These are phyloP conservation scores for Centropus bengalensis DNA, from an alignment of 2,113 vertebrate species.

Conservation along the genomic window DNA sequence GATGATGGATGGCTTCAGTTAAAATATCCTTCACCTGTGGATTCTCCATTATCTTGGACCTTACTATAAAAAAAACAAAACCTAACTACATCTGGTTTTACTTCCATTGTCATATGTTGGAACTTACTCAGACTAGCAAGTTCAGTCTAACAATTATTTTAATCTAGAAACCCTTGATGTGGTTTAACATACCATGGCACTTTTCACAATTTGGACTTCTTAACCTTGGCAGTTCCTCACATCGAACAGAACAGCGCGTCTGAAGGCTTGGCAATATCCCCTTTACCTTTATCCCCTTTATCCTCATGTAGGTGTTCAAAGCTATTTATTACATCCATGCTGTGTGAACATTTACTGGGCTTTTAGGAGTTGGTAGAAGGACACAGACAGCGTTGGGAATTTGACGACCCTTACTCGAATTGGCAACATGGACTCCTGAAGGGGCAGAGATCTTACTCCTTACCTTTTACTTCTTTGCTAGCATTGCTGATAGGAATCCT, in stretches of 20 bases:
- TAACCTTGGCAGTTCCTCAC: not conserved
- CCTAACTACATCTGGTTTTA: not conserved
- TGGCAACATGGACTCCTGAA: not conserved
- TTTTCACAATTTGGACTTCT: not conserved
- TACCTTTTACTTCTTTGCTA: not conserved
- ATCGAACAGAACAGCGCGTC: not conserved
- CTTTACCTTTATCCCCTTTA: not conserved
- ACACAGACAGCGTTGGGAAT: not conserved
- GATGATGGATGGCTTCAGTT: not conserved
- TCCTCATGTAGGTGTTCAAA: not conserved
- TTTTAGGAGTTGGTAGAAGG: not conserved
- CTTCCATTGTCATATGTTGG: not conserved
- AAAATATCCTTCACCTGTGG: not conserved
- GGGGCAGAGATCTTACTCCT: not conserved
- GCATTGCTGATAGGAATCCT: not conserved
- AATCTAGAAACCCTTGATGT: not conserved
- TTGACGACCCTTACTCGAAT: not conserved
- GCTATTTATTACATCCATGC: not conserved
- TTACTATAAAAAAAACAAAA: not conserved
- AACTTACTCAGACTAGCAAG: not conserved
- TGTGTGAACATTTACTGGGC: not conserved
- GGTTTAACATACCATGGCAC: not conserved
- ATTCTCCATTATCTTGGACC: not conserved
- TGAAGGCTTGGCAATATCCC: not conserved
- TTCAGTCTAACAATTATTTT: not conserved